A percentile compares a stretch with the other conserved stretches of the same genome.
Evolutionary conservation across 1,140 invertebrate genomes (phyloP).

Genomic region (Wasmannia auropunctata): DNA sequence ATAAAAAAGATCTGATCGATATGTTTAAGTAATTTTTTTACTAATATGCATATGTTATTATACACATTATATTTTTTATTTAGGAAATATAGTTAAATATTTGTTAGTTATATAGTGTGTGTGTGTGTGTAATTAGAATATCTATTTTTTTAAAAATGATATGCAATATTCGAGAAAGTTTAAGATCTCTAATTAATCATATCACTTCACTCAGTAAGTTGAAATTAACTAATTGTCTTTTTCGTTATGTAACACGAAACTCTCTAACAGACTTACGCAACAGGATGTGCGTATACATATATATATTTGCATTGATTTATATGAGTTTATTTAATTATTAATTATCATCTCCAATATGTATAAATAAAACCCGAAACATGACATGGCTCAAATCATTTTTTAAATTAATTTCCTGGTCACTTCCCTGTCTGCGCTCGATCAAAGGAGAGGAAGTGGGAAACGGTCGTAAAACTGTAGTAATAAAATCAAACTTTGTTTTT

Average conservation of each 20-base stretch:
- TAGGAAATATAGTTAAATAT: not conserved
- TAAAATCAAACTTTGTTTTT: constrained; percentile 10
- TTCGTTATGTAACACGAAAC: constrained; percentile 8
- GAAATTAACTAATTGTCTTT: not conserved
- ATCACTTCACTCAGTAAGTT: not conserved
- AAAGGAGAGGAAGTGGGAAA: not conserved
- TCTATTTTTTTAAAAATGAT: not conserved
- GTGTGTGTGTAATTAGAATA: not conserved
- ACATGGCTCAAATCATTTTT: not conserved
- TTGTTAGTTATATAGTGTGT: not conserved
- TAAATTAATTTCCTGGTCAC: not conserved
- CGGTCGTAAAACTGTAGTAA: not conserved
- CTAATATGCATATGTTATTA: not conserved
- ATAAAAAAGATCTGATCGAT: not conserved
- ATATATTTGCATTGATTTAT: constrained; percentile 1
- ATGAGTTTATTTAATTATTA: not conserved
- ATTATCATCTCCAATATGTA: not conserved
- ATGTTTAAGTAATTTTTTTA: not conserved
- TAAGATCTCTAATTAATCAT: not conserved
- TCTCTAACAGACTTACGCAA: not conserved
- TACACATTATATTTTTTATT: not conserved
- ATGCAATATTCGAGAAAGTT: not conserved
- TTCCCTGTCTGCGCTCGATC: not conserved
- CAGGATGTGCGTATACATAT: not conserved
- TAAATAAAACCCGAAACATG: constrained; percentile 4